phyloP scores from a whole-genome alignment of 2,113 vertebrate genomes.

The Equus quagga region DNA sequence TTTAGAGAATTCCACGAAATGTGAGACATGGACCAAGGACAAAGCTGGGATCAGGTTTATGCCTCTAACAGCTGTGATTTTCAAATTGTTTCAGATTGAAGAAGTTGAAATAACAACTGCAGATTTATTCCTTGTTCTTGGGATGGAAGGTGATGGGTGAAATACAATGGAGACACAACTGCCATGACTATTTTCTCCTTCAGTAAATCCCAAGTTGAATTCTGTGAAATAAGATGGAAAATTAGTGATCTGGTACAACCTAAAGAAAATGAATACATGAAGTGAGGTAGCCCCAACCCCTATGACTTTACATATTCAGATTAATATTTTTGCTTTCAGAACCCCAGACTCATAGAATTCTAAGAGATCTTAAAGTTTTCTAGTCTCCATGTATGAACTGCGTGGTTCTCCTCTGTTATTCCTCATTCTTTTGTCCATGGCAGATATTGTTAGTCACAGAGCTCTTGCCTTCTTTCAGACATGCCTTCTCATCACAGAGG shows the following conservation, averaged over 20 bases:
- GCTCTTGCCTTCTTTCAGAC: neutral
- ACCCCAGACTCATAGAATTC: neutral
- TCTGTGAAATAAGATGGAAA: neutral
- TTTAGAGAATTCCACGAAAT: constrained; percentile 54
- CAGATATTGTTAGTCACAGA: neutral
- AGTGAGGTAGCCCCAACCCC: neutral
- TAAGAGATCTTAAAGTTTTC: neutral
- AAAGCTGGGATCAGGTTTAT: constrained; percentile 66
- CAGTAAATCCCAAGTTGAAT: neutral
- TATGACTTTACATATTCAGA: constrained; percentile 7
- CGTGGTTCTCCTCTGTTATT: neutral
- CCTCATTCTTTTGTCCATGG: neutral
- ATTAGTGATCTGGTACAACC: neutral
- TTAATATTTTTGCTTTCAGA: neutral
- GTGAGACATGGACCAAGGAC: constrained; percentile 37
- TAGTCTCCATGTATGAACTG: neutral
- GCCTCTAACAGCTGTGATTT: constrained; percentile 65
- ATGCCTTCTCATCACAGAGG: neutral
- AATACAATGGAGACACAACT: constrained; percentile 8
- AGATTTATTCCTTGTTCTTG: constrained; percentile 49
- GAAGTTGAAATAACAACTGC: constrained; percentile 68
- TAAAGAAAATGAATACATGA: neutral
- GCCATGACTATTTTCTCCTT: neutral
- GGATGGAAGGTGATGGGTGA: neutral
- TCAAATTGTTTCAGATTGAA: constrained; percentile 44